These are phyloP conservation scores for Pseudopodoces humilis DNA, from an alignment of 2,113 vertebrate genomes.

Conservation along the genomic window DNA sequence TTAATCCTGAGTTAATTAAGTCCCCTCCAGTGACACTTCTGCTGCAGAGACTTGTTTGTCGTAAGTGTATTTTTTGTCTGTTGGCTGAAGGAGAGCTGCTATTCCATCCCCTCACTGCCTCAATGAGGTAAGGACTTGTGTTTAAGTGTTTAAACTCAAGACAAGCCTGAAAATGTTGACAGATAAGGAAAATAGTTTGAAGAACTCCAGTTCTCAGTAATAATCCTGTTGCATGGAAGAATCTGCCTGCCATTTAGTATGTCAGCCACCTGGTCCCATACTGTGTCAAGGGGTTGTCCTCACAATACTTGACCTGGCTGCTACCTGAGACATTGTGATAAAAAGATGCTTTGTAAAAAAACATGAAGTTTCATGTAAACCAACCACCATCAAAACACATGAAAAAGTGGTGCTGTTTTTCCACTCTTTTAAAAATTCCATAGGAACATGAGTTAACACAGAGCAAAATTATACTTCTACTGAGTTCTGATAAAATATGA, in stretches of 20 bases:
- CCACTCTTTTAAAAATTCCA: background rate
- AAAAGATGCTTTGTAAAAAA: background rate
- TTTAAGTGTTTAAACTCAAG: background rate
- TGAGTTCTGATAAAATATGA: background rate
- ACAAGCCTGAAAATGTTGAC: background rate
- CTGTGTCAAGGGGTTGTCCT: background rate
- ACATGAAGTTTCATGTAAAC: background rate
- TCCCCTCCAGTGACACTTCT: background rate
- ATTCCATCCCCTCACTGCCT: background rate
- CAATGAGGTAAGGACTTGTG: background rate
- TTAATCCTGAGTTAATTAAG: background rate
- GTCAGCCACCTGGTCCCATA: rapidly evolving
- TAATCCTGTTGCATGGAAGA: background rate
- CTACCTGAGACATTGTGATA: background rate
- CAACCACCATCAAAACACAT: background rate
- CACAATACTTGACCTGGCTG: background rate
- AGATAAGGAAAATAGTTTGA: background rate
- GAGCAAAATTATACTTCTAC: background rate
- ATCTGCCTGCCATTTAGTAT: background rate
- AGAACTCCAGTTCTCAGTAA: background rate
- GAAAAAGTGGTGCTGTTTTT: background rate
- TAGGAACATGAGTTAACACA: background rate
- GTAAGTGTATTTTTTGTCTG: background rate
- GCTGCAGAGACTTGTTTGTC: background rate
- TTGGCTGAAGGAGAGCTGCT: background rate